Percentiles rank a stretch among this genome's conserved stretches.
phyloP scores from a whole-genome alignment of 2,888 invertebrate species.

The Macrophya annulata region DNA sequence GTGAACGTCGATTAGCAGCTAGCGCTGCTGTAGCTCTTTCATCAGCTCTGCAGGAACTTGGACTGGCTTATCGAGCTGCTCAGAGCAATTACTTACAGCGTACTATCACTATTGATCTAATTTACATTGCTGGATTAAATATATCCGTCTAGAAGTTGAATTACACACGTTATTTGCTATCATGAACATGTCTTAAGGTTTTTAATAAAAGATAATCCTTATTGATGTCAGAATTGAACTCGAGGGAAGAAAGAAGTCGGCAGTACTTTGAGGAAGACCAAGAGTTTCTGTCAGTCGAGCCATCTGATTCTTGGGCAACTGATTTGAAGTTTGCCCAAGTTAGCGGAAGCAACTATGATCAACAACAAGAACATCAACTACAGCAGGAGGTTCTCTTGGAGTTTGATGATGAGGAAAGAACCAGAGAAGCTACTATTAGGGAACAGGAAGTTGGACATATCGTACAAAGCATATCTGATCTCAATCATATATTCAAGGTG shows the following conservation, averaged over 20 bases:
- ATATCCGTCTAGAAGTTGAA: not conserved
- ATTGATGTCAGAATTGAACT: constrained; percentile 86
- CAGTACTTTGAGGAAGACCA: constrained; percentile 89
- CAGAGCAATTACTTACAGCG: constrained; percentile 94
- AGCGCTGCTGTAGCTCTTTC: constrained; percentile 94
- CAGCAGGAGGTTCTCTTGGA: constrained; percentile 85
- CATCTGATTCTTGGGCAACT: constrained; percentile 72
- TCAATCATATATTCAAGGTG: constrained; percentile 96
- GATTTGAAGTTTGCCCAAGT: constrained; percentile 83
- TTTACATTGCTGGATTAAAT: constrained; percentile 34
- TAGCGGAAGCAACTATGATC: constrained; percentile 57
- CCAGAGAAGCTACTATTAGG: constrained; percentile 86
- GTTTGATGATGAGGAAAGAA: constrained; percentile 91
- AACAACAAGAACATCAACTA: constrained; percentile 80
- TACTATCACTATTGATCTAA: constrained; percentile 71
- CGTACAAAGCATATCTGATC: constrained; percentile 94
- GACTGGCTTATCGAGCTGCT: constrained; percentile 90
- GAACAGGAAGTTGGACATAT: constrained; percentile 96
- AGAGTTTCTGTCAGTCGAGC: constrained; percentile 72
- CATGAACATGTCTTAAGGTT: constrained; percentile 11
- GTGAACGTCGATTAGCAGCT: constrained; percentile 88
- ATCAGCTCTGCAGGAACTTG: constrained; percentile 93
- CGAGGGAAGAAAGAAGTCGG: constrained; percentile 94
- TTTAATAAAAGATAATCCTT: constrained; percentile 51
- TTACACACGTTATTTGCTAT: not conserved